Evolutionary conservation across 2,797 vertebrate genomes (phyloP).

Genomic region (Pangasius larnaudii): DNA sequence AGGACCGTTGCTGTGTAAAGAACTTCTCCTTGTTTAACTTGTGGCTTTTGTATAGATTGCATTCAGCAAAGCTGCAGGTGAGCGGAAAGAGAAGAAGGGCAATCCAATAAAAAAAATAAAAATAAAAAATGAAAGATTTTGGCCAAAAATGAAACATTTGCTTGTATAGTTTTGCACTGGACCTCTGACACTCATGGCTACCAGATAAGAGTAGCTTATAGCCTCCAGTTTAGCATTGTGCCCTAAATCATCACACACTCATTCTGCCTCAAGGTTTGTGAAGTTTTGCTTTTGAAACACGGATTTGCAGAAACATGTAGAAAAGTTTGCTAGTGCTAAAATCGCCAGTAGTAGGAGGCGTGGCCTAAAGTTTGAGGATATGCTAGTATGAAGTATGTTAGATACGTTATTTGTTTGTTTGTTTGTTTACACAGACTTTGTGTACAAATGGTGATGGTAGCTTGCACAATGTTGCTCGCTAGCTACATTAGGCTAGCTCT

Average conservation of each 20-base stretch:
- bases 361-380: neutral
- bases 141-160: neutral
- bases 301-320: neutral
- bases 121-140: neutral
- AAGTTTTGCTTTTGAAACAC: neutral
- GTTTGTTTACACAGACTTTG: neutral
- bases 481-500: neutral
- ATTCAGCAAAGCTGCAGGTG: constrained; percentile 6
- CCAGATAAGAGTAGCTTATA: neutral
- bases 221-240: too few relatives aligned
- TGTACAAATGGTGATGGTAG: neutral
- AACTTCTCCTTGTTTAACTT: constrained; percentile 9
- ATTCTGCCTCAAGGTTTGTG: neutral
- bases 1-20: neutral
- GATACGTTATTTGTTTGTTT: neutral
- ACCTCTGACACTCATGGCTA: neutral
- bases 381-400: neutral
- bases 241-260: neutral
- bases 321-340: neutral
- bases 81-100: neutral
- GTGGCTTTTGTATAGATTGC: neutral
- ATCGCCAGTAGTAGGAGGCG: neutral
- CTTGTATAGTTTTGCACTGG: neutral
- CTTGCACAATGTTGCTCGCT: neutral
- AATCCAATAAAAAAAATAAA: neutral